A percentile compares a stretch with the other conserved stretches of the same genome.
phyloP scores from a whole-genome alignment of 2,797 vertebrate species.

The Malacoraja senta region DNA sequence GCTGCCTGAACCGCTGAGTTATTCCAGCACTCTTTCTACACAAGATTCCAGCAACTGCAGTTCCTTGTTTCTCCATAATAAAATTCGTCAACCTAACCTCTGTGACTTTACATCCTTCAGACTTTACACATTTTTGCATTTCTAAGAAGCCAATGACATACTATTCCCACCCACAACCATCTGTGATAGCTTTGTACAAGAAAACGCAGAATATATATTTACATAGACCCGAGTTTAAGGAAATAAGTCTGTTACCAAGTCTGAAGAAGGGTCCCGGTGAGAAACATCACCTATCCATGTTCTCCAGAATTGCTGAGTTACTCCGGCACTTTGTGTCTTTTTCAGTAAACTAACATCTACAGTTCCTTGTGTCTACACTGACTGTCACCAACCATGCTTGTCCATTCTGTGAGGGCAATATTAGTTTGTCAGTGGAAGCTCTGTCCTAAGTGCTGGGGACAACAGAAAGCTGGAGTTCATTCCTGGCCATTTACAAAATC shows the following conservation, averaged over 20 bases:
- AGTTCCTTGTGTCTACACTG: too few relatives aligned
- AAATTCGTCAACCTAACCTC: not conserved
- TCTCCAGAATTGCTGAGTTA: too few relatives aligned
- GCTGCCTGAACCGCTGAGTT: too few relatives aligned
- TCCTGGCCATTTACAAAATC: too few relatives aligned
- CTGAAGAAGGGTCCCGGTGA: too few relatives aligned
- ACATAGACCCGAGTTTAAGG: not conserved
- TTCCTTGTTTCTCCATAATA: not conserved
- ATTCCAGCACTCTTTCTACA: too few relatives aligned
- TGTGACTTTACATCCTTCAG: not conserved
- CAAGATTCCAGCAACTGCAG: too few relatives aligned
- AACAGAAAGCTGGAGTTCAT: not conserved
- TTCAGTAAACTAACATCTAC: too few relatives aligned
- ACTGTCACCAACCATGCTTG: too few relatives aligned
- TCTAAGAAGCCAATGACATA: not conserved
- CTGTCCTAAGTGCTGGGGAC: not conserved
- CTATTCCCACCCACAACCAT: not conserved
- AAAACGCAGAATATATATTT: not conserved
- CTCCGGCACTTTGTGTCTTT: too few relatives aligned
- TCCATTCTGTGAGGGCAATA: not conserved
- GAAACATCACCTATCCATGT: too few relatives aligned
- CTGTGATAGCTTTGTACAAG: not conserved
- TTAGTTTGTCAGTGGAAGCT: not conserved
- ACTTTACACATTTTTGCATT: not conserved
- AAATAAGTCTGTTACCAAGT: too few relatives aligned